Evolutionary conservation across 1,140 invertebrate genomes (phyloP).

Genomic region (Akabosia matsudoensis): DNA sequence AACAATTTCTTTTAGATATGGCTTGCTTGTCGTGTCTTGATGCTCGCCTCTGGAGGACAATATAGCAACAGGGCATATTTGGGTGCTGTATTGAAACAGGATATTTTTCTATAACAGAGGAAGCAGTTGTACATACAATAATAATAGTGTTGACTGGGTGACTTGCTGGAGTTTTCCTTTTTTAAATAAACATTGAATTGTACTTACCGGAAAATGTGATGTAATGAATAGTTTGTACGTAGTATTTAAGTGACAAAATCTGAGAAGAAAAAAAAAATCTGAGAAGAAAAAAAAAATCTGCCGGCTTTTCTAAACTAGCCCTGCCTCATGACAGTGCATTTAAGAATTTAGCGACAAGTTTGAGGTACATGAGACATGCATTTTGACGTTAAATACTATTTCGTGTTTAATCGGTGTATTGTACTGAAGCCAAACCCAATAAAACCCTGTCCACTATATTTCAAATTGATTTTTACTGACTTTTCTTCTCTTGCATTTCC

Average conservation of each 20-base stretch:
- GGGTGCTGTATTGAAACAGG: too few species aligned
- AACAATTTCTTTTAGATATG: too few species aligned
- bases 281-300: too few species aligned
- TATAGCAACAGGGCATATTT: too few species aligned
- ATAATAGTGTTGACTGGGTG: neutral
- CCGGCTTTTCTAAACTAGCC: too few species aligned
- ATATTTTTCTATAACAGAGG: too few species aligned
- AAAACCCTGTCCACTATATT: too few species aligned
- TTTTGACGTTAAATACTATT: neutral
- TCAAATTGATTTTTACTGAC: neutral
- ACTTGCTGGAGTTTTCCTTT: neutral
- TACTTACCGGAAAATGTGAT: neutral
- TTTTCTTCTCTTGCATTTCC: neutral
- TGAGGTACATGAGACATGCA: neutral
- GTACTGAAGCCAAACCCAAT: neutral
- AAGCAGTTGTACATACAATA: too few species aligned
- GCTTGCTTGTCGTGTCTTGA: too few species aligned
- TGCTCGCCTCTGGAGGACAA: too few species aligned
- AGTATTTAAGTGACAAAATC: neutral
- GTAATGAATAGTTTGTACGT: neutral
- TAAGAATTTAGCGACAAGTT: neutral
- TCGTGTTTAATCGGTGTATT: neutral
- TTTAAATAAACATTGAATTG: constrained; percentile 4
- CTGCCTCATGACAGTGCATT: neutral
- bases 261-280: too few species aligned